Evolutionary conservation across 2,113 vertebrate species (phyloP).

Genomic region (Nerophis lumbriciformis): DNA sequence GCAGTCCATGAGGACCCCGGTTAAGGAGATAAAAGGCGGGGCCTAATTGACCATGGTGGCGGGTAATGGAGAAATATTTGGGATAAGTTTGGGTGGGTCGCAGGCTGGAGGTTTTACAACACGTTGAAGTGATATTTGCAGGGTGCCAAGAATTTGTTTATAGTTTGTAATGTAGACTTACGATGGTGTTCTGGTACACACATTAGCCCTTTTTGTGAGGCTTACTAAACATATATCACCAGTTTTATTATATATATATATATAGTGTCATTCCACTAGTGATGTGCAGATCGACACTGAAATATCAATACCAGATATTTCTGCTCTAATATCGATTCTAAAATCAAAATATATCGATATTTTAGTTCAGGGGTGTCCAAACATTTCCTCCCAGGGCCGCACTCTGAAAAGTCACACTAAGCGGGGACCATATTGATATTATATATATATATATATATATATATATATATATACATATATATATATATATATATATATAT

Average conservation of each 20-base stretch:
- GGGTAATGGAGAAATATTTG: conserved; percentile 72
- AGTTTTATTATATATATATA: neutral
- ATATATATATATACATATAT: too few relatives aligned
- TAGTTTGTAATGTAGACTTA: conserved; percentile 29
- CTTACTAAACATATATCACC: conserved; percentile 12
- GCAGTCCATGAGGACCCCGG: conserved; percentile 74
- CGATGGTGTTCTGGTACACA: neutral
- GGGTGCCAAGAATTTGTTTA: conserved; percentile 22
- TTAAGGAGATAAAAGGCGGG: conserved; percentile 77
- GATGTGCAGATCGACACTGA: too few relatives aligned
- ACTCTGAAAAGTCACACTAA: too few relatives aligned
- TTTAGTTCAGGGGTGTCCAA: too few relatives aligned
- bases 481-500: too few relatives aligned
- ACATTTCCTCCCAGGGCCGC: too few relatives aligned
- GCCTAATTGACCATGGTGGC: conserved; percentile 76
- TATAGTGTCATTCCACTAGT: too few relatives aligned
- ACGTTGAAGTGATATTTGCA: conserved; percentile 17
- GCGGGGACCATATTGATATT: too few relatives aligned
- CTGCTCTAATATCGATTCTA: too few relatives aligned
- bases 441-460: too few relatives aligned
- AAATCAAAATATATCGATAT: too few relatives aligned
- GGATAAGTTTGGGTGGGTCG: conserved; percentile 42
- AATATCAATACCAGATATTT: too few relatives aligned
- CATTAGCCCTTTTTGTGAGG: conserved; percentile 11
- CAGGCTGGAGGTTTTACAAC: conserved; percentile 22